Conservation (phyloP, 2,797 vertebrate species). For the Dicrostonyx torquatus region DNA sequence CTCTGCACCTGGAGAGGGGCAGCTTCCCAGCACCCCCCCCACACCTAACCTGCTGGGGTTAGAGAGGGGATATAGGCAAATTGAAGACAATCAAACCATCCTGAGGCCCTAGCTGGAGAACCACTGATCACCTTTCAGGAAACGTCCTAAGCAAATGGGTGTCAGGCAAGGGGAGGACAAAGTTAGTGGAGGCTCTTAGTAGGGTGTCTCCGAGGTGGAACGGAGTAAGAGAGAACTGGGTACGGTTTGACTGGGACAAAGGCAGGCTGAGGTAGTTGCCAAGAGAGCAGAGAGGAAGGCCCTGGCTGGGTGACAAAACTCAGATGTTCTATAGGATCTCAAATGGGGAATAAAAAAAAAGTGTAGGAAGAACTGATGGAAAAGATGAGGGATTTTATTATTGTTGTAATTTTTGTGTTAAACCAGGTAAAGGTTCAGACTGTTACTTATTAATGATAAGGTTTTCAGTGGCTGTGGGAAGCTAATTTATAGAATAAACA, state of each 20-base stretch:
- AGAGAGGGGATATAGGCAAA: background rate
- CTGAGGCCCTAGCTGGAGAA: background rate
- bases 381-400: background rate
- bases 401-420: background rate
- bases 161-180: background rate
- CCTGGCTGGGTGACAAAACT: background rate
- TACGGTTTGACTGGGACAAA: constrained; percentile 26
- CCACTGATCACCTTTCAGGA: background rate
- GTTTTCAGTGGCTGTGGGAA: background rate
- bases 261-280: background rate
- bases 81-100: background rate
- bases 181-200: background rate
- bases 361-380: background rate
- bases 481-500: background rate
- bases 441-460: background rate
- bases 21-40: background rate
- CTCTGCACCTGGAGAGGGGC: no score
- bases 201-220: background rate
- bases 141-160: background rate
- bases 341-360: background rate
- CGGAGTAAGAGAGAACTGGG: background rate
- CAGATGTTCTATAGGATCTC: background rate
- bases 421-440: background rate
- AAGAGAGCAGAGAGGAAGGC: constrained; percentile 22
- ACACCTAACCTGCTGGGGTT: background rate